These are phyloP conservation scores for Bombylius discolor DNA, from an alignment of 2,888 invertebrate species.

Conservation along the genomic window DNA sequence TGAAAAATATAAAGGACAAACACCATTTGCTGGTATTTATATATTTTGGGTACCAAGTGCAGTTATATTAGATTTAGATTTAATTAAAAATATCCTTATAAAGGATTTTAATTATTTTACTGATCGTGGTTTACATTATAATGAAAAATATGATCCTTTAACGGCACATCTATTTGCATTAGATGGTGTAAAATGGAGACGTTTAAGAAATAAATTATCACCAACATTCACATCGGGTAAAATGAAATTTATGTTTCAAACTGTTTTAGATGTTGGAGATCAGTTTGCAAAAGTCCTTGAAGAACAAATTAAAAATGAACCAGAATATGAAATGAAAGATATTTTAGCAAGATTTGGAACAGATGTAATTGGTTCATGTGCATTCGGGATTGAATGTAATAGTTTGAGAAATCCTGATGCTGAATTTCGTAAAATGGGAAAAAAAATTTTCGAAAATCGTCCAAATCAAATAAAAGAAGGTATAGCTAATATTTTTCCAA, in stretches of 20 bases:
- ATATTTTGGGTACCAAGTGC: conserved; percentile 7
- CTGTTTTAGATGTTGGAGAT: too few relatives aligned
- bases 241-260: too few relatives aligned
- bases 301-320: too few relatives aligned
- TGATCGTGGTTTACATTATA: conserved; percentile 28
- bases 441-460: conserved; percentile 11
- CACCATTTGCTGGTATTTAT: conserved; percentile 23
- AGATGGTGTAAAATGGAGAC: too few relatives aligned
- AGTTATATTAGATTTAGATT: conserved; percentile 19
- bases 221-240: too few relatives aligned
- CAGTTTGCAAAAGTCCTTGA: too few relatives aligned
- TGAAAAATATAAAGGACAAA: conserved; percentile 21
- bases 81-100: conserved; percentile 23
- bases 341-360: conserved; percentile 35
- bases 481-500: background rate
- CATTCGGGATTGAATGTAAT: conserved; percentile 38
- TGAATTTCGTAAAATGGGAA: conserved; percentile 25
- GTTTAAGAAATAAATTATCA: too few relatives aligned
- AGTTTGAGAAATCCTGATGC: conserved; percentile 30
- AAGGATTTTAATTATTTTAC: conserved; percentile 31
- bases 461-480: background rate
- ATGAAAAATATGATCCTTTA: conserved; percentile 29
- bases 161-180: too few relatives aligned
- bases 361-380: conserved; percentile 39
- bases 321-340: conserved; percentile 30